Percentiles rank a stretch among this genome's conserved stretches.
These are phyloP conservation scores for Eupsittula cactorum DNA, from an alignment of 2,113 vertebrate genomes.

Conservation along the genomic window DNA sequence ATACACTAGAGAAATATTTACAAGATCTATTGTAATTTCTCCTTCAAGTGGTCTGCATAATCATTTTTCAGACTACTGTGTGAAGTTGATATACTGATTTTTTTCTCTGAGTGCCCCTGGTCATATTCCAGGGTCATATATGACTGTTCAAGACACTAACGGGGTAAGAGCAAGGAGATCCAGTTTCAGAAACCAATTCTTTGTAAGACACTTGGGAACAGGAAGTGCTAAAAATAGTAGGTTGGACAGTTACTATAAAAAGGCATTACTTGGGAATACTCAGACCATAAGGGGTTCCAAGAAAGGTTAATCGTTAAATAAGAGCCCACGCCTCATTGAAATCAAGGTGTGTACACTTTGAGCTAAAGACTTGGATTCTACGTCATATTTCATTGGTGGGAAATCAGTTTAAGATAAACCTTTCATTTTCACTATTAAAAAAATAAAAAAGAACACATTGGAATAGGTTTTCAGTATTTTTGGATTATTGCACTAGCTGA, in stretches of 20 bases:
- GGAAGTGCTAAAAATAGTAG: background rate
- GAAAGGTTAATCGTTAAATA: background rate
- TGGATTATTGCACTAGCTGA: background rate
- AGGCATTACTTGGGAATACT: background rate
- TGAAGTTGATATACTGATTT: slow-evolving; percentile 3
- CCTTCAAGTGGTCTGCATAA: slow-evolving; percentile 32
- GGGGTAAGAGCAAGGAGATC: background rate
- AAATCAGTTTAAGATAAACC: background rate
- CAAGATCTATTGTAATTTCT: slow-evolving; percentile 72
- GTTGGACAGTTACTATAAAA: background rate
- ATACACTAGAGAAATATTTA: slow-evolving; percentile 77
- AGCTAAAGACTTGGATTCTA: background rate
- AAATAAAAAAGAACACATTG: background rate
- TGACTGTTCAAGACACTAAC: background rate
- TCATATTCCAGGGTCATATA: slow-evolving; percentile 12
- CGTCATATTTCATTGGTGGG: background rate
- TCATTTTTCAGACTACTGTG: slow-evolving; percentile 25
- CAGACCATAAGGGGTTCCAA: background rate
- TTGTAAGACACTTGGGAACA: background rate
- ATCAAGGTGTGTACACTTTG: background rate
- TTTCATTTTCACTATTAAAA: background rate
- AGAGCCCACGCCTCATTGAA: background rate
- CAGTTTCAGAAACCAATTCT: background rate
- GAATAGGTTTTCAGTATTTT: background rate
- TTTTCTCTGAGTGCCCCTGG: background rate